Base-by-base conservation (phyloP, 92 coral and sea anemone genomes). In the Montipora capitata region DNA sequence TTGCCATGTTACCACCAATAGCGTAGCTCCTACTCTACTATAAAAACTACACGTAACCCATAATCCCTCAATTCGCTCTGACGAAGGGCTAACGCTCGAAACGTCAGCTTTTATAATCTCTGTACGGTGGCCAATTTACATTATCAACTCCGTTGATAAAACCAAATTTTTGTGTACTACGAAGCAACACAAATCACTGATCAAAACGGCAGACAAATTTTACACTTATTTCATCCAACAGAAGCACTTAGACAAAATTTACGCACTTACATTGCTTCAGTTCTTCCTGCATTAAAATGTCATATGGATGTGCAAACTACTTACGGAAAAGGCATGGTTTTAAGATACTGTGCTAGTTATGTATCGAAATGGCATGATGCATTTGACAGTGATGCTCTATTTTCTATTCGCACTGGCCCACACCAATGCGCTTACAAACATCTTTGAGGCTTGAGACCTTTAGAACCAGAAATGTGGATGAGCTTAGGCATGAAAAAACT, bases 341-440 rank as follows among this genome's bases (percentile, higher is more conserved):
- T 90, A 0, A 41, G 78, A 16, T 85, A 90, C 61, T 86, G 73
- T 1, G 67, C 87, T 1, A 45, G 85, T 3, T 90, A 85, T 16
- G 91, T 91, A 0, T 51, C 88, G 0, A 91, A 91, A 70, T 88
- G 87, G 72, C 78, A 88, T 8, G 95, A 79, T 40, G 88, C 88
- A 0, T 68, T 51, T 57, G 3, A 35, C 13, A 71, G 57, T 27
- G 80, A 88, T 15, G 76, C 71, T 0, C 0, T 88, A 15, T 88
- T 72, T 61, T 83, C 88, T 2, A 13, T 51, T 3, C 84, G 73
- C 15, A 82, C 72, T 0, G 81, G 81, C 5, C 88, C 88, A 0
- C 73, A 72, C 42, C 44, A 84, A 17, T 81, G 81, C 0, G 88
- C 88, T 4, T 74, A 70, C 10, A 48, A 72, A 13, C 77, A 68